Conservation (phyloP, 2,888 invertebrate genomes). For the Orthosia gothica region DNA sequence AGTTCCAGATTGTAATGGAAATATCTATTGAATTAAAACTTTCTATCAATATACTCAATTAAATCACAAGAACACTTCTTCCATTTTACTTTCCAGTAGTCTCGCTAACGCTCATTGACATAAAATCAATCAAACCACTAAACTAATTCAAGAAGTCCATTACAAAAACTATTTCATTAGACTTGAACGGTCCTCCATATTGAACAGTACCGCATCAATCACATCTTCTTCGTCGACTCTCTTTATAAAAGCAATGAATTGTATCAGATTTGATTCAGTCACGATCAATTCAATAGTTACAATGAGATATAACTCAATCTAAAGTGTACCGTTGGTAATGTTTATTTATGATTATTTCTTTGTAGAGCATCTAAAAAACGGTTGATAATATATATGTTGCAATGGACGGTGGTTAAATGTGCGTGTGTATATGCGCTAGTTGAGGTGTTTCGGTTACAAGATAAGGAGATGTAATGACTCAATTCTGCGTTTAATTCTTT, state of each 20-base stretch:
- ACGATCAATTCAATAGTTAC: conserved; percentile 74
- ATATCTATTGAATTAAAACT: background rate
- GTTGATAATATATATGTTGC: conserved; percentile 52
- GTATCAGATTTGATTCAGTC: conserved; percentile 82
- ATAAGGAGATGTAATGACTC: conserved; percentile 49
- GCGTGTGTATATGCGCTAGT: conserved; percentile 43
- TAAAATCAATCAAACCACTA: conserved; percentile 52
- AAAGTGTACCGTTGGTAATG: conserved; percentile 77
- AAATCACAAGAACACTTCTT: background rate
- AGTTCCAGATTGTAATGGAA: background rate
- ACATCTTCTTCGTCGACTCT: conserved; percentile 72
- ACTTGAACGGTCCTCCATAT: conserved; percentile 62
- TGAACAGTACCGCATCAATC: conserved; percentile 74
- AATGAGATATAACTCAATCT: conserved; percentile 86
- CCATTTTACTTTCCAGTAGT: background rate
- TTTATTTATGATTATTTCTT: conserved; percentile 77
- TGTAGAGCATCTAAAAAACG: conserved; percentile 55
- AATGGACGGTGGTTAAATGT: conserved; percentile 54
- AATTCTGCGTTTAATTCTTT: conserved; percentile 43
- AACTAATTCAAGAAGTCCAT: conserved; percentile 53
- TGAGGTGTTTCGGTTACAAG: conserved; percentile 41
- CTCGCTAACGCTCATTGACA: conserved; percentile 23
- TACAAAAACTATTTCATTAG: conserved; percentile 63
- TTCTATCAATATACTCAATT: background rate
- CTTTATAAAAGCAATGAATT: conserved; percentile 81